Base-by-base conservation (phyloP, 2,797 vertebrate species). In the Nannoperca australis region DNA sequence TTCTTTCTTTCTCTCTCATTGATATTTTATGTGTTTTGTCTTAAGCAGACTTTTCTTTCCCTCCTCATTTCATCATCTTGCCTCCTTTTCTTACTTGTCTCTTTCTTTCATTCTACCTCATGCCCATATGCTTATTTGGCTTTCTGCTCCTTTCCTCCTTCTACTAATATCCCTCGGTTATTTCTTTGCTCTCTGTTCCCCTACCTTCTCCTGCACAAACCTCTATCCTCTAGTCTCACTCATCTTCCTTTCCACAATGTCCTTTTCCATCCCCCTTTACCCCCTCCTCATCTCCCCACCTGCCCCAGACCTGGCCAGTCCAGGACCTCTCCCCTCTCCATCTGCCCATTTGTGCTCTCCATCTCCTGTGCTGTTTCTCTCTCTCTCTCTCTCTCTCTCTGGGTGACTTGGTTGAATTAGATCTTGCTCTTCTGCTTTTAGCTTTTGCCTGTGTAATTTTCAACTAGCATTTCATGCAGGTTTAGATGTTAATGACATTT, bases 401-500 rank as follows among this genome's bases (percentile, higher is more conserved):
- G 30, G 64, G 15, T 55, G 27, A 18, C 30, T 68, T 18, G 30
- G n/a, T 69, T 82, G 55, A 68, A 83, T 78, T 60, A 60, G 27
- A 85, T 64, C 42, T 62, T 10, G n/a, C 70, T 79, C 22, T 71
- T 79, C 49, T 72, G 72, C 45, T 62, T 81, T 59, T 18, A 73
- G 73, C 65, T 87, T 38, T 88, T 79, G 13, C 58, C 62, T 78
- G 7, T 47, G 1, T 78, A 81, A 81, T 85, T 53, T 79, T 79
- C 54, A 68, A 61, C 67, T 27, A 77, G 51, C 86, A 82, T 83
- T 83, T 86, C 56, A 89, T 84, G 79, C 55, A 70, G 66, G 86
- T 91, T 85, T 79, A 64, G 81, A 82, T 80, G 76, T 85, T 86
- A 87, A 90, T 93, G 70, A 68, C 67, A 70, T 78, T 66, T 73